Base-by-base conservation (phyloP, 2,888 invertebrate genomes). In the Pammene fasciana region DNA sequence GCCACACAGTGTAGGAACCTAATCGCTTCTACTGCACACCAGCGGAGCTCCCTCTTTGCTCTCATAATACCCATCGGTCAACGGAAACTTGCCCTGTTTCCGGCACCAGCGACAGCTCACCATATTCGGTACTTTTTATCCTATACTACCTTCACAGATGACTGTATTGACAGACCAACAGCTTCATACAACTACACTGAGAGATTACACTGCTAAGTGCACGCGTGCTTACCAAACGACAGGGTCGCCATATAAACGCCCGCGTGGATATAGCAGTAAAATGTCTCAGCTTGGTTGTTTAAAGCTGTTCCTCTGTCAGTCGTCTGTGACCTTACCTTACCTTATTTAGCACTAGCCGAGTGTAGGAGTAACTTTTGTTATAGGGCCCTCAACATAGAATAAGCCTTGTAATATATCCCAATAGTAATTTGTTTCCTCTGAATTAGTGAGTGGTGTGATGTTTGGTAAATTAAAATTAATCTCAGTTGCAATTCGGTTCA, bases 51-150 rank as follows among this genome's bases (percentile, higher is more conserved):
- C 77, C 34, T n/a, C 41, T 52, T 56, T n/a, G 54, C 54, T 57
- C 57, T 52, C 45, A 59, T 52, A 16, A 56, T 50, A 62, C 4
- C 56, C 52, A 60, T 62, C 56, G 68, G 52, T 41, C 62, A 52
- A 79, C 82, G 83, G 85, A 84, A 85, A 85, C 80, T 80, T 73
- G 75, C 81, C 76, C 84, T 86, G 84, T 85, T 85, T 88, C 86
- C 86, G 88, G 89, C 86, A 83, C 38, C 89, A 84, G 82, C 88
- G 88, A 85, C 85, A 86, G 88, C 91, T 86, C 91, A 90, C 85
- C 90, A 89, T 86, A 83, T 89, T 91, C 89, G 92, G 92, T 92
- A 92, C 89, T 89, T 86, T 91, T 92, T 92, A 76, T 90, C 90
- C 91, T 91, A 86, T 91, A 87, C 82, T 92, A 89, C 88, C 82